phyloP scores from a whole-genome alignment of 1,140 invertebrate species.

The Eriocheir sinensis region DNA sequence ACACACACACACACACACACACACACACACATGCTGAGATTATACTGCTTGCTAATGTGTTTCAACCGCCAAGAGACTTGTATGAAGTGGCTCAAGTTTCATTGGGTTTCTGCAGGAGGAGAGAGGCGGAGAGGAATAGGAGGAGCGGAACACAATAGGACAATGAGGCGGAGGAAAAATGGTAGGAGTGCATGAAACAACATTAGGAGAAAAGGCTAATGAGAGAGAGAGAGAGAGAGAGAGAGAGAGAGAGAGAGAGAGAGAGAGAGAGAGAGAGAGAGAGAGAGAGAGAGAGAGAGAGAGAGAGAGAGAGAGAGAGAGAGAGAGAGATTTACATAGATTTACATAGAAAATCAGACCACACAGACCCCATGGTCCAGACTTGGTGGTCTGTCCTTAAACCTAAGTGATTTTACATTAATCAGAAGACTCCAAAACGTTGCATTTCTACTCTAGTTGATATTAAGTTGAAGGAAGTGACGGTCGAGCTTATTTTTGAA shows the following conservation, averaged over 20 bases:
- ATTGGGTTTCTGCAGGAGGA: background rate
- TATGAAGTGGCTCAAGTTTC: background rate
- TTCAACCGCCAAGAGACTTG: background rate
- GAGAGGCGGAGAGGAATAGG: background rate
- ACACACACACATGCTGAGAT: background rate
- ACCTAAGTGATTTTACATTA: too few species aligned
- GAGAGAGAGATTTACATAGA: too few species aligned
- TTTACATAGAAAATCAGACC: too few species aligned
- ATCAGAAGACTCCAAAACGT: too few species aligned
- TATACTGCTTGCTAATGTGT: background rate
- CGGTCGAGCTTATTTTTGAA: too few species aligned
- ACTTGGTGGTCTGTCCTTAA: too few species aligned
- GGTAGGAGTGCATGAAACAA: background rate
- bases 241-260: conserved; percentile 4
- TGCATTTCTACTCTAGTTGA: too few species aligned
- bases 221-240: conserved; percentile 14
- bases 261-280: conserved; percentile 4
- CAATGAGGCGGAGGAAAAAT: background rate
- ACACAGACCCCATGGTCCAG: too few species aligned
- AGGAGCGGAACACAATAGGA: background rate
- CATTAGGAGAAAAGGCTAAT: background rate
- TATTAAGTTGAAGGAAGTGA: too few species aligned
- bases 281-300: conserved; percentile 4
- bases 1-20: background rate
- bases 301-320: background rate